phyloP scores from a whole-genome alignment of 2,888 invertebrate species.

The Carcina quercana region DNA sequence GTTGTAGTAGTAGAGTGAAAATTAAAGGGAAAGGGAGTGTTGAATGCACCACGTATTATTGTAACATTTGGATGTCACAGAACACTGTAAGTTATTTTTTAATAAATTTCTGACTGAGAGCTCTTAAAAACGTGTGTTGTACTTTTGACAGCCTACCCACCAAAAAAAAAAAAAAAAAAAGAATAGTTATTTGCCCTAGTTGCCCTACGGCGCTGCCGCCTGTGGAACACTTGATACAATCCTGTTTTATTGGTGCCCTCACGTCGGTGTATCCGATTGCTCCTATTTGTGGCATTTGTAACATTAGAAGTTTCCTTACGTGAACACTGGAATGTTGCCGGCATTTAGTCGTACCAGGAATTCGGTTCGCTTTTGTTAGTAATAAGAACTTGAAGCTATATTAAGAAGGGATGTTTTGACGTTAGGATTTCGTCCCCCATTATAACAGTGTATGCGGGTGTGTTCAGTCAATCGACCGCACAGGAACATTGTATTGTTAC shows the following conservation, averaged over 20 bases:
- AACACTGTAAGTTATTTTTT: too few species aligned
- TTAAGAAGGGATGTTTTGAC: background rate
- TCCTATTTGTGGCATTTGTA: constrained; percentile 28
- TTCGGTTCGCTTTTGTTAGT: too few species aligned
- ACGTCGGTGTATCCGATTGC: constrained; percentile 29
- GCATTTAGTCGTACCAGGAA: too few species aligned
- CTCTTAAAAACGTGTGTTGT: too few species aligned
- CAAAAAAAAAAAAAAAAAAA: too few species aligned
- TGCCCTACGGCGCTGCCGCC: constrained; percentile 24
- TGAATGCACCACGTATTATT: too few species aligned
- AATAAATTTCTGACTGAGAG: too few species aligned
- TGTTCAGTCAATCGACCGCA: constrained; percentile 57
- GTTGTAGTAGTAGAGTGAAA: too few species aligned
- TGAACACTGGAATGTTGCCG: constrained; percentile 2
- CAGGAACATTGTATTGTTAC: constrained; percentile 55
- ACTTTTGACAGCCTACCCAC: too few species aligned
- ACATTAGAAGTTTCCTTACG: constrained; percentile 23
- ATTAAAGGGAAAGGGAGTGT: too few species aligned
- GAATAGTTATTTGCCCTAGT: constrained; percentile 43
- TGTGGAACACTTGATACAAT: constrained; percentile 18
- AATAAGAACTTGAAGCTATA: too few species aligned
- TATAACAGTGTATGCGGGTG: constrained; percentile 43
- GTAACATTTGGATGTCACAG: too few species aligned
- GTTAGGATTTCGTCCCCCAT: constrained; percentile 21
- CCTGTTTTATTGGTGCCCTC: constrained; percentile 32